Percentiles rank a stretch among this genome's conserved stretches.
These are phyloP conservation scores for Opisthograptis luteolata DNA, from an alignment of 2,888 invertebrate genomes.

Conservation along the genomic window DNA sequence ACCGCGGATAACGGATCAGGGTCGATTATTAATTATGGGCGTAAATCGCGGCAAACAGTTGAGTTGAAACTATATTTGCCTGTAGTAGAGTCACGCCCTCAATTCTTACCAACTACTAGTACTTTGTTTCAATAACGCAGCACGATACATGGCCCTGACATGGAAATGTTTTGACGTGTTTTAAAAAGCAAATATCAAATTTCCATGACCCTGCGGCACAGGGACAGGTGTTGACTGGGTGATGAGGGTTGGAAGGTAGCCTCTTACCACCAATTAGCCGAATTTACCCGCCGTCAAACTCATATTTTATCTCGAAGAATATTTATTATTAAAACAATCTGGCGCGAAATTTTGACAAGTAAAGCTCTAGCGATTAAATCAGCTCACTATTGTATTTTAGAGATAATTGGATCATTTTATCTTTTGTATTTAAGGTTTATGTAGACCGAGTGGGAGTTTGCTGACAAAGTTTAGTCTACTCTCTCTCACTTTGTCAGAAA, in stretches of 20 bases:
- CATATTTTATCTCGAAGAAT: conserved; percentile 32
- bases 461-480: too few relatives aligned
- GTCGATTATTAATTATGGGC: too few relatives aligned
- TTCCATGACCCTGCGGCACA: conserved; percentile 40
- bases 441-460: too few relatives aligned
- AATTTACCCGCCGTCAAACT: conserved; percentile 40
- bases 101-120: too few relatives aligned
- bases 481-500: too few relatives aligned
- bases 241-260: conserved; percentile 59
- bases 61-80: too few relatives aligned
- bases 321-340: conserved; percentile 27
- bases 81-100: too few relatives aligned
- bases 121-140: conserved; percentile 24
- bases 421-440: too few relatives aligned
- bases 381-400: not conserved
- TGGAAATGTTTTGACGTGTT: conserved; percentile 58
- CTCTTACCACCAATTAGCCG: conserved; percentile 52
- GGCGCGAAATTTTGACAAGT: conserved; percentile 17
- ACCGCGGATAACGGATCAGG: too few relatives aligned
- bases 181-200: conserved; percentile 51
- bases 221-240: conserved; percentile 60
- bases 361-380: conserved; percentile 22
- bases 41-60: too few relatives aligned
- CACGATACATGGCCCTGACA: conserved; percentile 32
- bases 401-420: too few relatives aligned